These are phyloP conservation scores for Athetis lepigone DNA, from an alignment of 2,888 invertebrate genomes.

Conservation along the genomic window DNA sequence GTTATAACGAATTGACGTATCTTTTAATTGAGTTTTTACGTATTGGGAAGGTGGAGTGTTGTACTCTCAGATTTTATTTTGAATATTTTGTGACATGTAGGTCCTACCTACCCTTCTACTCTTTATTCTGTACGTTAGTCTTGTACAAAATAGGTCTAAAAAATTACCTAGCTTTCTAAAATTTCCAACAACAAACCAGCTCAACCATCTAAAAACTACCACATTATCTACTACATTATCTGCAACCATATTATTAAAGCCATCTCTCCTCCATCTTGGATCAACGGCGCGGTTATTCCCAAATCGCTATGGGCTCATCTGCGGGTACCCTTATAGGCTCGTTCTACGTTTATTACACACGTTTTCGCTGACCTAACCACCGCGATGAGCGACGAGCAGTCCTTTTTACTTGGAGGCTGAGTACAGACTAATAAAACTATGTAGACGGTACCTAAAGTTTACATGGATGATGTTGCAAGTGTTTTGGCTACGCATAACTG, in stretches of 20 bases:
- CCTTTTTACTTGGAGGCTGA: conserved; percentile 52
- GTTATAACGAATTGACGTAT: conserved; percentile 41
- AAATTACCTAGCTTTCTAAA: no score
- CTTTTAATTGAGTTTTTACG: conserved; percentile 45
- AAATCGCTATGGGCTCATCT: conserved; percentile 53
- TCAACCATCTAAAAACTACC: conserved; percentile 21
- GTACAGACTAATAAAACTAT: conserved; percentile 52
- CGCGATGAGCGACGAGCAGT: conserved; percentile 61
- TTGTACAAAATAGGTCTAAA: no score
- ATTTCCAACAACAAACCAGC: conserved; percentile 13
- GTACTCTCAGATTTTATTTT: not conserved
- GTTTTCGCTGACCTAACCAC: conserved; percentile 72
- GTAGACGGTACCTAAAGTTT: conserved; percentile 18
- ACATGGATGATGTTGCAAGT: conserved; percentile 9
- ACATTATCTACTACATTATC: no score
- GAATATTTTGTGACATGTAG: not conserved
- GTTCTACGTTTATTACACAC: conserved; percentile 67
- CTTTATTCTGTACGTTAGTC: no score
- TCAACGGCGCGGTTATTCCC: conserved; percentile 30
- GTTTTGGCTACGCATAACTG: not conserved
- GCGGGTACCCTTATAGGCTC: conserved; percentile 61
- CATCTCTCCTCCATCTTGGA: conserved; percentile 35
- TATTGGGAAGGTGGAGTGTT: not conserved
- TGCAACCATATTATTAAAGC: conserved; percentile 29
- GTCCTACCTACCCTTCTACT: no score